Evolutionary conservation across 2,797 vertebrate species (phyloP).

Genomic region (Schizopygopsis malacanthus): DNA sequence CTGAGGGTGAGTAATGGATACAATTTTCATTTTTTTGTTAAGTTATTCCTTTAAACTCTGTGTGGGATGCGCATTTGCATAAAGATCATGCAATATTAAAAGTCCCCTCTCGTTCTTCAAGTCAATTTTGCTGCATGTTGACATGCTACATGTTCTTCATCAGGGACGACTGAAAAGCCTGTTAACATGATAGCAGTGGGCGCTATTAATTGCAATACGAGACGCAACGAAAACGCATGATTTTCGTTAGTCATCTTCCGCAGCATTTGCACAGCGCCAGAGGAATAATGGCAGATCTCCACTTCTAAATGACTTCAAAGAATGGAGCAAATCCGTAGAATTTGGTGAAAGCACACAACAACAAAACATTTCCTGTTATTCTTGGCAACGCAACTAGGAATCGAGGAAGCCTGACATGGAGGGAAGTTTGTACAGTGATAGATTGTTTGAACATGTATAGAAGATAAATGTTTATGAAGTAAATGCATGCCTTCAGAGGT

Average conservation of each 20-base stretch:
- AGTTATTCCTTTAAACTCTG: slow-evolving; percentile 7
- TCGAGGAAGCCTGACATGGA: slow-evolving; percentile 56
- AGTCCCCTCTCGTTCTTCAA: slow-evolving; percentile 60
- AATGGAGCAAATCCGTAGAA: slow-evolving; percentile 69
- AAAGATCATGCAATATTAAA: slow-evolving; percentile 13
- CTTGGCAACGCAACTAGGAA: slow-evolving; percentile 65
- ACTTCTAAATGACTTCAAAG: slow-evolving; percentile 80
- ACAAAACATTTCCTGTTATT: slow-evolving; percentile 66
- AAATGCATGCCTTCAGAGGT: slow-evolving; percentile 4
- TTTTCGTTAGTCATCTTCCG: slow-evolving; percentile 73
- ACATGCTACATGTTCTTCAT: slow-evolving; percentile 61
- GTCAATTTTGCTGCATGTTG: slow-evolving; percentile 60
- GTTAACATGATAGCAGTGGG: slow-evolving; percentile 65
- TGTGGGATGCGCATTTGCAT: slow-evolving; percentile 4
- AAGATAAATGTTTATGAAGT: slow-evolving; percentile 51
- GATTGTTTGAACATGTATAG: slow-evolving; percentile 55
- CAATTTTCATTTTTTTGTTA: neutral
- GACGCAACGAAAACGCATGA: slow-evolving; percentile 66
- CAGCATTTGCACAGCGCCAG: slow-evolving; percentile 68
- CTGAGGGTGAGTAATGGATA: slow-evolving; percentile 8
- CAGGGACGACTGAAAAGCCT: slow-evolving; percentile 60
- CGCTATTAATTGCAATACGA: slow-evolving; percentile 68
- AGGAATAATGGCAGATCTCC: slow-evolving; percentile 79
- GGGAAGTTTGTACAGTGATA: slow-evolving; percentile 56
- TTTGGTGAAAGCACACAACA: slow-evolving; percentile 66